These are phyloP conservation scores for Conchocele bisecta DNA, from an alignment of 2,888 invertebrate species.

Conservation along the genomic window DNA sequence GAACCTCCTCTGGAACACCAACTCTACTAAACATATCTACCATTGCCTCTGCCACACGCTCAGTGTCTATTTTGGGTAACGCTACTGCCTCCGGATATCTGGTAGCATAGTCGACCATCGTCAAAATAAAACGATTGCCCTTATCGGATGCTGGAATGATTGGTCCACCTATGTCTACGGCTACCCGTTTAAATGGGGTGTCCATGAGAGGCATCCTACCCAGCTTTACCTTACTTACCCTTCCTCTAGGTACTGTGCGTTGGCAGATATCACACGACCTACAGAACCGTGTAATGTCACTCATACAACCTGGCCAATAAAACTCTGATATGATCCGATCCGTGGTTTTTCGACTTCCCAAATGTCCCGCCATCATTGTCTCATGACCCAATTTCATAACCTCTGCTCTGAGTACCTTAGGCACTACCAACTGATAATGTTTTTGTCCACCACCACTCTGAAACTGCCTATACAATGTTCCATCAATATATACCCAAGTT, in stretches of 20 bases:
- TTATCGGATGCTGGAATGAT: not conserved
- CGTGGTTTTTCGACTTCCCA: constrained; percentile 34
- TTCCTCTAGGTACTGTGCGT: constrained; percentile 1
- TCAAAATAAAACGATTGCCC: constrained; percentile 6
- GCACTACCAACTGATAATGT: constrained; percentile 31
- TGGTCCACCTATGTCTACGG: constrained; percentile 5
- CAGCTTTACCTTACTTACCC: too few relatives aligned
- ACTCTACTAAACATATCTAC: constrained; percentile 42
- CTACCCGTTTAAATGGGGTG: not conserved
- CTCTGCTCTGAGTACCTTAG: constrained; percentile 9
- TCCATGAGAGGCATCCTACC: not conserved
- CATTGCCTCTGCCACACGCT: constrained; percentile 47
- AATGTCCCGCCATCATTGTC: constrained; percentile 38
- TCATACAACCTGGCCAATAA: constrained; percentile 41
- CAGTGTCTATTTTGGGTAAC: constrained; percentile 35
- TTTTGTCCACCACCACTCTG: not conserved
- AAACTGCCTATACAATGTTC: not conserved
- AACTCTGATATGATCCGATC: constrained; percentile 31
- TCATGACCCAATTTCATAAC: constrained; percentile 50
- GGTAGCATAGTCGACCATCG: constrained; percentile 10
- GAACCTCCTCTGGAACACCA: constrained; percentile 50
- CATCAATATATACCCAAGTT: not conserved
- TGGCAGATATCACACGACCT: constrained; percentile 5
- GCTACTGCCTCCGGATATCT: constrained; percentile 49
- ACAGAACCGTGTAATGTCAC: constrained; percentile 36